Percentiles rank a stretch among this genome's conserved stretches.
Evolutionary conservation across 2,797 vertebrate genomes (phyloP).

Genomic region (Acanthis flammea): DNA sequence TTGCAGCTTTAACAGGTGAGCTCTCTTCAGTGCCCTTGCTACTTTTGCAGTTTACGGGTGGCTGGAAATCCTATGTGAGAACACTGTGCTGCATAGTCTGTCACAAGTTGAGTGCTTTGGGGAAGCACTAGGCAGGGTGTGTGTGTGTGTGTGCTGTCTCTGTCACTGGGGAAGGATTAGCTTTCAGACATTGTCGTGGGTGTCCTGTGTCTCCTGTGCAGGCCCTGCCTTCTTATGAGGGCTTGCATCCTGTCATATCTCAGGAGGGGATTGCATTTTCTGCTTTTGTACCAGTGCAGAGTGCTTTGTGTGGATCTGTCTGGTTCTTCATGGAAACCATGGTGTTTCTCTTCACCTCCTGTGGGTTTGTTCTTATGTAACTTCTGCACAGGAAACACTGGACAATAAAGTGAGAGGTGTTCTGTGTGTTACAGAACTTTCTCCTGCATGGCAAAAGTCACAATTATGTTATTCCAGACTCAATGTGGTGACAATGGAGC

Average conservation of each 20-base stretch:
- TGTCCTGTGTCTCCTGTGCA: background rate
- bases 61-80: background rate
- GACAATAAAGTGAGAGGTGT: background rate
- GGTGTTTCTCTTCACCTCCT: accelerated
- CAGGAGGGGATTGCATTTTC: background rate
- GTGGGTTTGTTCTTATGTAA: background rate
- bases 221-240: background rate
- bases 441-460: background rate
- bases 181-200: background rate
- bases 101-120: background rate
- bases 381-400: background rate
- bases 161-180: background rate
- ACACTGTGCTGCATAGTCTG: background rate
- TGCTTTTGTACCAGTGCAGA: background rate
- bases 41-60: background rate
- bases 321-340: background rate
- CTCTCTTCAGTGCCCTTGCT: background rate
- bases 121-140: background rate
- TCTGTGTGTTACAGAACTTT: background rate
- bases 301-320: background rate
- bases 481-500: background rate
- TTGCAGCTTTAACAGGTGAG: background rate
- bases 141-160: accelerated
- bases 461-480: background rate
- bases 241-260: background rate